A percentile compares a stretch with the other conserved stretches of the same genome.
phyloP scores from a whole-genome alignment of 2,113 vertebrate species.

The Microtus pennsylvanicus region DNA sequence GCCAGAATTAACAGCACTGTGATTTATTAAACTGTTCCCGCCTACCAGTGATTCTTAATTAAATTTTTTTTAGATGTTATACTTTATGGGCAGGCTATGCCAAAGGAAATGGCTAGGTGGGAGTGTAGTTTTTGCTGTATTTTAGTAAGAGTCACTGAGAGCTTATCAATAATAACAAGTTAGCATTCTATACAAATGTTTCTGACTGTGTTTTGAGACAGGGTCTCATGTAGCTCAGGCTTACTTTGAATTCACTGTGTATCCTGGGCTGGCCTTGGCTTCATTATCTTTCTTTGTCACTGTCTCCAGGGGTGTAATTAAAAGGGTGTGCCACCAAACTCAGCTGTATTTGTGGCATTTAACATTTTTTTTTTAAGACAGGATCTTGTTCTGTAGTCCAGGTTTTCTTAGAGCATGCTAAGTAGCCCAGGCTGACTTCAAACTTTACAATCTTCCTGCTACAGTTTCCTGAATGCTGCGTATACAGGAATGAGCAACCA shows the following conservation, averaged over 20 bases:
- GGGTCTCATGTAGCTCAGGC: neutral
- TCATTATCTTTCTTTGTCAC: neutral
- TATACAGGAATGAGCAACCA: neutral
- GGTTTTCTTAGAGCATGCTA: neutral
- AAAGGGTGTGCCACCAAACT: neutral
- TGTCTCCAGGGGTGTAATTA: neutral
- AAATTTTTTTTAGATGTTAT: neutral
- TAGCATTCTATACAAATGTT: conserved; percentile 8
- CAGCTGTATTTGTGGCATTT: neutral
- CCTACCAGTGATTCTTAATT: neutral
- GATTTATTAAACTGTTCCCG: conserved; percentile 20
- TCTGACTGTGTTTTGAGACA: neutral
- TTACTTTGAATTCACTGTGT: neutral
- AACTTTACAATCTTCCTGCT: neutral
- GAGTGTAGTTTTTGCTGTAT: neutral
- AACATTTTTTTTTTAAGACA: neutral
- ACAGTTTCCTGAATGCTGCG: neutral
- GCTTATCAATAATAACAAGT: neutral
- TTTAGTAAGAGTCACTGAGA: conserved; percentile 33
- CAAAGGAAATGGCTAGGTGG: neutral
- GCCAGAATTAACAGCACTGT: conserved; percentile 18
- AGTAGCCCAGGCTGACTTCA: neutral
- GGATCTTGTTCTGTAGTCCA: neutral
- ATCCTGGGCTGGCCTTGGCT: neutral
- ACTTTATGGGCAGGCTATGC: neutral